Evolutionary conservation across 2,888 invertebrate genomes (phyloP), one percentile per base, ranked within the genome.

Genomic region (Xestia rhomboidea): DNA sequence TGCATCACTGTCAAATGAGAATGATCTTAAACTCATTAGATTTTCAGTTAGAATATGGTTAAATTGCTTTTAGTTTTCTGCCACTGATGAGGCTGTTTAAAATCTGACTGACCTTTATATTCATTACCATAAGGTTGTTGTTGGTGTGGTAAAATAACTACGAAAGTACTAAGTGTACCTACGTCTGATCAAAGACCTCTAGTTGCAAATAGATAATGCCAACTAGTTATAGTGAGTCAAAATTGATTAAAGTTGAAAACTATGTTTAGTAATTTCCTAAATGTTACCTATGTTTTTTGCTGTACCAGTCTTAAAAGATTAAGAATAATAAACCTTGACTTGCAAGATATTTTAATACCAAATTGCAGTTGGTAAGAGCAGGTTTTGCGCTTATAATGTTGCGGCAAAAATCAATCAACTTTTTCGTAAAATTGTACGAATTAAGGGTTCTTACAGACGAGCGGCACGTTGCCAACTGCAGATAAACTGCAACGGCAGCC

Each of bases 201-300:
- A 74, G 13, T 38, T 74, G 13, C 21, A 70, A 46, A 49, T 76
- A n/a, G n/a, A 46, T 60, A 76, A 68, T 70, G 54, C 44, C 11
- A 76, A 72, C 68, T 49, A 63, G 57, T 68, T 73, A 66, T 70
- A 60, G 34, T 67, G 18, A 38, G 46, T 76, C 54, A 8, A 80
- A 69, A 72, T 73, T 79, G 51, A 85, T 82, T 77, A 68, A 63
- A 70, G 13, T 79, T 81, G 54, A 79, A 76, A 81, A 69, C 49
- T 63, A 69, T 54, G 62, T 72, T 76, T 60, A 68, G 27, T 69
- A 72, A 79, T 82, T 68, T 71, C 24, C 62, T 67, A 68, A 63
- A 67, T 64, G 18, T 8, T 34, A n/a, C 51, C 21, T 54, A 64
- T 15, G 44, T 60, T 77, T 86, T 87, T 85, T 85, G 46, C 68